A percentile compares a stretch with the other conserved stretches of the same genome.
Evolutionary conservation across 2,113 vertebrate species (phyloP).

Genomic region (Phodopus roborovskii): DNA sequence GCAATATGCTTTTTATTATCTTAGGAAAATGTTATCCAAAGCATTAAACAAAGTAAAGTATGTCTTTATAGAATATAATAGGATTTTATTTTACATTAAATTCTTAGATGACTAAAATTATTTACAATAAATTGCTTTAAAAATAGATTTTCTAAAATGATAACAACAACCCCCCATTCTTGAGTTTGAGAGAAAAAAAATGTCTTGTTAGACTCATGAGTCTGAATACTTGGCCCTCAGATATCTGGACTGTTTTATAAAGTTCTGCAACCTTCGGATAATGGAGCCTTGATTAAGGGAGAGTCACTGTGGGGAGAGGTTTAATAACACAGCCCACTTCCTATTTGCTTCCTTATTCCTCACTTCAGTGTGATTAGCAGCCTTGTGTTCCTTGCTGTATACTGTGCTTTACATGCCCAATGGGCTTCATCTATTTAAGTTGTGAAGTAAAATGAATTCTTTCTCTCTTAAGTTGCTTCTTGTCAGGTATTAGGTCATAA

Average conservation of each 20-base stretch:
- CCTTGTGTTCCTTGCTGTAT: too few relatives aligned
- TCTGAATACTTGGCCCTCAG: not conserved
- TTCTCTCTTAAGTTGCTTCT: not conserved
- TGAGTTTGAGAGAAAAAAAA: not conserved
- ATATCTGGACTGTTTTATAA: not conserved
- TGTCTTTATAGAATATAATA: not conserved
- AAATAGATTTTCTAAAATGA: not conserved
- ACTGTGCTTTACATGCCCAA: not conserved
- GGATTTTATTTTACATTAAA: not conserved
- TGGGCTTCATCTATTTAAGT: not conserved
- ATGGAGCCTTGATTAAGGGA: not conserved
- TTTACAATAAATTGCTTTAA: not conserved
- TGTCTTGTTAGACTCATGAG: not conserved
- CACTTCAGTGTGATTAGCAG: not conserved
- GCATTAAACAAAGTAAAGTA: not conserved
- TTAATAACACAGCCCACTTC: not conserved
- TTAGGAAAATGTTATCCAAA: conserved; percentile 3
- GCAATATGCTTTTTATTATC: not conserved
- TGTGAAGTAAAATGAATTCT: not conserved
- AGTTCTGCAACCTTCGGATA: not conserved
- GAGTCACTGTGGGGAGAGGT: not conserved
- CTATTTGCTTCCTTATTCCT: not conserved
- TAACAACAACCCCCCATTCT: not conserved
- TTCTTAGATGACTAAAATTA: not conserved
- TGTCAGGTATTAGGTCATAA: not conserved